Evolutionary conservation across 1,140 invertebrate species (phyloP).

Genomic region (Drosophila cardini): DNA sequence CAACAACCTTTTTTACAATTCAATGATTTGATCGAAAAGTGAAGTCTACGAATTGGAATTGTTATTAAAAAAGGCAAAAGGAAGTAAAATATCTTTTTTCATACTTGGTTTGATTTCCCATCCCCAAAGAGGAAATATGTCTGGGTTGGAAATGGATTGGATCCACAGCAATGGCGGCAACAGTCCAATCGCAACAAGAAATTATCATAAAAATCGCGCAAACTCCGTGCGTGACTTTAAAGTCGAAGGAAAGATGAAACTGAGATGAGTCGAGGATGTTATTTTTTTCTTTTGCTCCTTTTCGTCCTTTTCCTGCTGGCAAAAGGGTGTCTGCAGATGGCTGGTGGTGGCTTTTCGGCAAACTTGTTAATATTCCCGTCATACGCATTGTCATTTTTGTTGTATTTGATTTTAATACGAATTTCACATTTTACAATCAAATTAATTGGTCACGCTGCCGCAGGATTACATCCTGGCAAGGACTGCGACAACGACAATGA

Average conservation of each 20-base stretch:
- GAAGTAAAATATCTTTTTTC: constrained; percentile 62
- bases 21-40: constrained; percentile 56
- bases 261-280: constrained; percentile 23
- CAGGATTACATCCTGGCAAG: constrained; percentile 70
- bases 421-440: constrained; percentile 84
- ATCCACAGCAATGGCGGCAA: constrained; percentile 63
- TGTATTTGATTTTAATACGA: constrained; percentile 84
- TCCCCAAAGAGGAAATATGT: constrained; percentile 10
- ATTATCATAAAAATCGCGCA: constrained; percentile 83
- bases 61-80: constrained; percentile 67
- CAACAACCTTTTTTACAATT: constrained; percentile 67
- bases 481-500: constrained; percentile 16
- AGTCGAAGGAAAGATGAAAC: constrained; percentile 47
- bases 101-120: background rate
- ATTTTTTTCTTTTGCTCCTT: constrained; percentile 1
- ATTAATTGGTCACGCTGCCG: constrained; percentile 84
- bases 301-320: constrained; percentile 7
- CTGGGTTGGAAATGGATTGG: constrained; percentile 21
- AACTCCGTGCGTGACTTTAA: constrained; percentile 81
- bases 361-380: constrained; percentile 81
- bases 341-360: constrained; percentile 57
- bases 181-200: constrained; percentile 69
- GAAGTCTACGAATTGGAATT: constrained; percentile 60
- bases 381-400: constrained; percentile 81
- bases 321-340: constrained; percentile 5